Percentiles rank a stretch among this genome's conserved stretches.
Conservation (phyloP, 2,888 invertebrate species). For the Atrina japonica region DNA sequence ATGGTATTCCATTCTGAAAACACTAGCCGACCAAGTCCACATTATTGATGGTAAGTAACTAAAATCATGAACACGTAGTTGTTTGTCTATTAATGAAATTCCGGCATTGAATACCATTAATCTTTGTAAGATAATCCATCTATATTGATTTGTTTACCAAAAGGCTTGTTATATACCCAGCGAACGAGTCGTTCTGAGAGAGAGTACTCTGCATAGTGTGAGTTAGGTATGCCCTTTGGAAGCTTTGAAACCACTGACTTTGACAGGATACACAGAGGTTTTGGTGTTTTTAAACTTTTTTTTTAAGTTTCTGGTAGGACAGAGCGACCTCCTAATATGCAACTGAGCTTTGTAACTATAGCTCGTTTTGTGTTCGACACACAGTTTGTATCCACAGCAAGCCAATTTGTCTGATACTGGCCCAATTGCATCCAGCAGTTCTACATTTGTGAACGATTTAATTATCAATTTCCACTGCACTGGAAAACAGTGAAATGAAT, state of each 20-base stretch:
- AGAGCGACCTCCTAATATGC: not conserved
- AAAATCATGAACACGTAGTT: conserved; percentile 7
- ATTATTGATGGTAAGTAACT: conserved; percentile 20
- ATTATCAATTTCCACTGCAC: too few relatives aligned
- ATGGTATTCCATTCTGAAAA: conserved; percentile 5
- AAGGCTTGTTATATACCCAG: conserved; percentile 10
- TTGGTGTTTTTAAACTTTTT: too few relatives aligned
- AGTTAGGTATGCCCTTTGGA: not conserved
- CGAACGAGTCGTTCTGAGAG: not conserved
- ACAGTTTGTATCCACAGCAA: too few relatives aligned
- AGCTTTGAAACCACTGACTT: not conserved
- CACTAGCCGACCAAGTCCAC: conserved; percentile 8
- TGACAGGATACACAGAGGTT: not conserved
- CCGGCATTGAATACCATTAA: conserved; percentile 21
- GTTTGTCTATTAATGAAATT: not conserved
- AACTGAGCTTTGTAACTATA: too few relatives aligned
- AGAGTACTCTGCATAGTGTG: conserved; percentile 8
- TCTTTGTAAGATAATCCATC: not conserved
- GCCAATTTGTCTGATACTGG: not conserved
- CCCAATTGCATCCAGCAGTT: not conserved
- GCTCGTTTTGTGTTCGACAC: too few relatives aligned
- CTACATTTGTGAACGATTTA: too few relatives aligned
- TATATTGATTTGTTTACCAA: conserved; percentile 3
- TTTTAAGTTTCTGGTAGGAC: too few relatives aligned
- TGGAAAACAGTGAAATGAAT: too few relatives aligned